Conservation (phyloP, 2,113 vertebrate species). For the Dermatemys mawii region DNA sequence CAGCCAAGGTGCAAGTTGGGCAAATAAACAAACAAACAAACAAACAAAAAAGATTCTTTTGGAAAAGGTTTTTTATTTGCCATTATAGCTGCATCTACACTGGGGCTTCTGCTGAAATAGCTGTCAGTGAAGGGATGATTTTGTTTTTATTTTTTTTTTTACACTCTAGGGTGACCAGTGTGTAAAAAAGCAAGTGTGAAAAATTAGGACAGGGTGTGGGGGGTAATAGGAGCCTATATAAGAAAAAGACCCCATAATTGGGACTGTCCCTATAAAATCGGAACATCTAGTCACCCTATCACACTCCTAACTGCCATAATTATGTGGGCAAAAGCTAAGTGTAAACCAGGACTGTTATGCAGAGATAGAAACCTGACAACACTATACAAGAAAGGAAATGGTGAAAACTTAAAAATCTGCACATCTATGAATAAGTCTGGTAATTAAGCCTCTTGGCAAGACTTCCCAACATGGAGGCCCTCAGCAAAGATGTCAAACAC, state of each 20-base stretch:
- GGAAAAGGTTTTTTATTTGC: neutral
- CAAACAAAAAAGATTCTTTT: neutral
- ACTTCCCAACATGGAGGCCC: slow-evolving; percentile 28
- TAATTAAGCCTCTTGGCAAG: slow-evolving; percentile 63
- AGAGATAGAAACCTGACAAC: neutral
- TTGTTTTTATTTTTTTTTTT: too few relatives aligned
- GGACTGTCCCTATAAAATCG: too few relatives aligned
- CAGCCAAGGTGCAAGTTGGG: neutral
- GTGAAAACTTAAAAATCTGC: slow-evolving; percentile 42
- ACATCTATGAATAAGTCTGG: neutral
- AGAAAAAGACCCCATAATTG: too few relatives aligned
- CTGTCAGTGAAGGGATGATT: neutral
- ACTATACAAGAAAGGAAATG: neutral
- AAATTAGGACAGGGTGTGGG: too few relatives aligned
- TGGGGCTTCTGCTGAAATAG: neutral
- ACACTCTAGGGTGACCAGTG: too few relatives aligned
- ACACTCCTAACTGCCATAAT: neutral
- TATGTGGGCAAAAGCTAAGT: neutral
- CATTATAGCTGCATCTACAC: neutral
- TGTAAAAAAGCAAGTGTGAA: too few relatives aligned
- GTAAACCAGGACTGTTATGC: neutral
- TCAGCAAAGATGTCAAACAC: slow-evolving; percentile 47
- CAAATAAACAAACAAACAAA: neutral
- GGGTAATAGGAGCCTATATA: too few relatives aligned
- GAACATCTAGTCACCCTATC: too few relatives aligned